Base-by-base conservation (phyloP, 2,797 vertebrate genomes). In the Mareca penelope region DNA sequence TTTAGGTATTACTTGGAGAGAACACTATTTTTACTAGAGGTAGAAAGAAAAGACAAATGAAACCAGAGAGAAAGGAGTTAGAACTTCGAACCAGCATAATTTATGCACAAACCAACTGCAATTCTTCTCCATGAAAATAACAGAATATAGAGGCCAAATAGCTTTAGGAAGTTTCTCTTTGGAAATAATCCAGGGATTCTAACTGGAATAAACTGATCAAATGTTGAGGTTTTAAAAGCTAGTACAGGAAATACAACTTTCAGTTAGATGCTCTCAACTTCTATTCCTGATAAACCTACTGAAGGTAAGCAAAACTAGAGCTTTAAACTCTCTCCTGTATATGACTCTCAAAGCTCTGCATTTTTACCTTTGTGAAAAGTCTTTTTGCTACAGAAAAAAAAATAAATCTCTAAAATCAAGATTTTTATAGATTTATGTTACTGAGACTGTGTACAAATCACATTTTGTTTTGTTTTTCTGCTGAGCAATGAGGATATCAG, bases 91-190 rank as follows among this genome's bases (percentile, higher is more conserved):
- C 52, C 95, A 95, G 68, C 37, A 83, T 64, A 81, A 85, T 93
- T 91, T 95, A 65, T 80, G 68, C 56, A 93, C 83, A 93, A 95
- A 86, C 8, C 4, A n/a, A 92, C 87, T 87, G 48, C 56, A 92
- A 61, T 59, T 39, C 94, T 95, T 85, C 19, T 72, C 77, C 65
- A 40, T 72, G 48, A 94, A 97, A 96, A 94, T 85, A 94, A 75
- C 18, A 89, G 26, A 68, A 37, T 33, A 85, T 65, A 67, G 22
- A 61, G 65, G 88, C 86, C 91, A 94, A 90, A 75, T n/a, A 87
- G 33, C 59, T 93, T 97, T 68, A 94, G 83, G 39, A 96, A 85
- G 76, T 84, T 63, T 95, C 67, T 33, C 50, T 92, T 86, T 29
- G 78, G 31, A 76, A 78, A 78, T 9, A 48, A 73, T 79, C 76